Evolutionary conservation across 1,140 invertebrate genomes (phyloP), one percentile per base, ranked within the genome.

Genomic region (Bombus balteatus): DNA sequence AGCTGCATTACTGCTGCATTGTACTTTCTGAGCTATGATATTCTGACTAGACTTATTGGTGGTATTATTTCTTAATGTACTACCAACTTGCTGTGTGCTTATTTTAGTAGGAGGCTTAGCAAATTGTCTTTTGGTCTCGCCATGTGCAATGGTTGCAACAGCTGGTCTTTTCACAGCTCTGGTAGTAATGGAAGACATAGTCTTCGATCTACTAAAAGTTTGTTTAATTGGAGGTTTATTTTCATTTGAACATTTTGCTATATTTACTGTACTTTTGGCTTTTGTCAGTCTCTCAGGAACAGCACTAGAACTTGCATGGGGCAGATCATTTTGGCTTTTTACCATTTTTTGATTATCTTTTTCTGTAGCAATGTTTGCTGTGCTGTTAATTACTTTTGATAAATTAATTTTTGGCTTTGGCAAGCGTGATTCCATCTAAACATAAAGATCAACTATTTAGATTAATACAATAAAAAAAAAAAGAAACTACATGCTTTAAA

Each of bases 401-500:
- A 74, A 78, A 83, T 68, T 71, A 80, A 87, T 59, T 86, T 91
- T 92, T 68, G 91, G 89, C 65, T 92, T 93, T 37, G 92, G 93
- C 75, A 94, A 90, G 3, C 93, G 92, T 78, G 94, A 94, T 73
- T 94, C 92, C 94, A 94, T 94, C 93, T 94, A 15, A 18, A 66
- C n/a, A 66, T 34, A 0, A 34, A 34, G 13, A 66, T 66, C 2
- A 66, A 8, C 34, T 28, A 34, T 66, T 32, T 18, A 6, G 8
- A 81, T 80, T 18, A 37, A 73, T 80, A 59, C 0, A 39, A 25
- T 32, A 13, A 15, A 41, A 25, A 32, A 15, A 15, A 65, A 39
- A 25, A 28, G 8, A 37, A 43, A 28, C 1, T 22, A 22, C 5
- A 65, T 34, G n/a, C 12, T 79, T 37, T 32, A 28, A 59, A 72